These are phyloP conservation scores for Sparidentex hasta DNA, from an alignment of 2,797 vertebrate genomes.

Conservation along the genomic window DNA sequence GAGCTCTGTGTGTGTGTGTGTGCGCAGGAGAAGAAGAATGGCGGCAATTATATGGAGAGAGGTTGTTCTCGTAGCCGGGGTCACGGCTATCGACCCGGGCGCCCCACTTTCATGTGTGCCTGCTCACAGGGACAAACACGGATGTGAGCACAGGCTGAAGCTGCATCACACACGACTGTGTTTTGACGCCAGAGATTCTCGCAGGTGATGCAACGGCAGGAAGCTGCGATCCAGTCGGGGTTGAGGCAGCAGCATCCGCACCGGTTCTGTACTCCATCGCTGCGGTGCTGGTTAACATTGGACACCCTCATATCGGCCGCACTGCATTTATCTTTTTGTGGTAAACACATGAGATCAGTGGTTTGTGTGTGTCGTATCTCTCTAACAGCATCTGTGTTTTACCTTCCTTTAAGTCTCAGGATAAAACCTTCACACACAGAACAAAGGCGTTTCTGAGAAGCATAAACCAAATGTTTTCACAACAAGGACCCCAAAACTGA, in stretches of 20 bases:
- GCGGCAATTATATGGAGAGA: conserved; percentile 32
- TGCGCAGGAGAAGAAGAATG: conserved; percentile 19
- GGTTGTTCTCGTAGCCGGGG: conserved; percentile 41
- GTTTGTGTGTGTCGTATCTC: neutral
- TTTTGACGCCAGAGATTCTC: conserved; percentile 34
- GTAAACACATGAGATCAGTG: neutral
- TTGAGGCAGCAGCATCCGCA: neutral
- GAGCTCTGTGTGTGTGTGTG: conserved; percentile 10
- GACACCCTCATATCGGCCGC: neutral
- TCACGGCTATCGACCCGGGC: conserved; percentile 58
- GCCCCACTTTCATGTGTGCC: conserved; percentile 63
- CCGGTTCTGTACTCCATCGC: neutral
- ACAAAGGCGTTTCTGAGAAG: neutral
- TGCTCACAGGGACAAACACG: conserved; percentile 60
- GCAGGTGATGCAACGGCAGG: conserved; percentile 27
- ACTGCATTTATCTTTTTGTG: neutral
- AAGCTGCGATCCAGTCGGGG: conserved; percentile 24
- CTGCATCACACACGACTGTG: conserved; percentile 31
- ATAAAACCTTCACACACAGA: neutral
- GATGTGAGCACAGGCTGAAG: conserved; percentile 16
- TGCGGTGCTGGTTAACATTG: neutral
- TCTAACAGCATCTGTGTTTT: neutral
- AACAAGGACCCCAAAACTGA: no score
- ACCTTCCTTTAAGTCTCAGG: neutral
- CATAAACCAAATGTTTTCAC: no score